Conservation (phyloP, 2,888 invertebrate species). For the Acanthococcus lagerstroemiae region DNA sequence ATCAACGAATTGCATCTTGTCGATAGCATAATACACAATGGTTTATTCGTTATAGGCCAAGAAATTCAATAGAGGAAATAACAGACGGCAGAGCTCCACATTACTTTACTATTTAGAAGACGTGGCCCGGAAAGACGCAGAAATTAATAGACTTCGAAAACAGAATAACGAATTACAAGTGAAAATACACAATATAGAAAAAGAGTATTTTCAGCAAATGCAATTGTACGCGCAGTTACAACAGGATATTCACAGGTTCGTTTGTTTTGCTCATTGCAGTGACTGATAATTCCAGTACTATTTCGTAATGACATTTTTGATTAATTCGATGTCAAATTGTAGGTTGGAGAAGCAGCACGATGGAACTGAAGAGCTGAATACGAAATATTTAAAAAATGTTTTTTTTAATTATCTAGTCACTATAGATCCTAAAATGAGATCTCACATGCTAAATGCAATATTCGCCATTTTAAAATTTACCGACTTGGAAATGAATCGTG, state of each 20-base stretch:
- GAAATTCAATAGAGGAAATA: not conserved
- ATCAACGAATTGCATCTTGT: too few relatives aligned
- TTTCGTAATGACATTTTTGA: not conserved
- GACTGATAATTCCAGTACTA: too few relatives aligned
- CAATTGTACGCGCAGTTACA: slow-evolving; percentile 12
- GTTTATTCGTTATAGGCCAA: slow-evolving; percentile 1
- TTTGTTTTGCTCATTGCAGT: too few relatives aligned
- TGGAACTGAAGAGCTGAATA: slow-evolving; percentile 60
- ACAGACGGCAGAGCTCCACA: slow-evolving; percentile 14
- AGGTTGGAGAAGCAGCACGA: slow-evolving; percentile 15
- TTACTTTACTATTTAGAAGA: slow-evolving; percentile 23
- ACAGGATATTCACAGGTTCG: slow-evolving; percentile 7
- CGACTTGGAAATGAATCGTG: slow-evolving; percentile 46
- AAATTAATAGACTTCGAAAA: slow-evolving; percentile 20
- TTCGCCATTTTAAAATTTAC: slow-evolving; percentile 76
- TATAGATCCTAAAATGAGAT: slow-evolving; percentile 55
- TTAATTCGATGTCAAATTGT: not conserved
- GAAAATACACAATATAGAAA: slow-evolving; percentile 21
- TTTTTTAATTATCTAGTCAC: slow-evolving; percentile 69
- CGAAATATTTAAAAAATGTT: slow-evolving; percentile 85
- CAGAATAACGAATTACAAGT: slow-evolving; percentile 24
- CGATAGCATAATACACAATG: not conserved
- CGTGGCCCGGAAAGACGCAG: slow-evolving; percentile 21
- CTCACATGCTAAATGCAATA: slow-evolving; percentile 82
- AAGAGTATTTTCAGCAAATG: slow-evolving; percentile 12